These are phyloP conservation scores for Phalera bucephala DNA, from an alignment of 2,888 invertebrate species.

Conservation along the genomic window DNA sequence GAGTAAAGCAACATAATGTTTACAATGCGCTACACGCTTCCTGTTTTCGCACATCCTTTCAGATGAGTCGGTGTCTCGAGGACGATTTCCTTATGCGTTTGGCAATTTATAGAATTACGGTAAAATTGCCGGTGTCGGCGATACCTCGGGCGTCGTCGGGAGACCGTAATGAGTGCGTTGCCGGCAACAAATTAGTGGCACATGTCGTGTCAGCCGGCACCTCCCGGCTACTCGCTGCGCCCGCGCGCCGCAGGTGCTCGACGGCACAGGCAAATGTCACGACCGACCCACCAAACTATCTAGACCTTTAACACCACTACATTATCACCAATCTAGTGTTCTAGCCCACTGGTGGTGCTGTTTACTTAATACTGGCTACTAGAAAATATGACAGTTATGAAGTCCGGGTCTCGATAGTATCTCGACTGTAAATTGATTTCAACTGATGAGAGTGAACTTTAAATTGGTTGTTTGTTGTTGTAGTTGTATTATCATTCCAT, in stretches of 20 bases:
- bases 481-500: conserved; percentile 23
- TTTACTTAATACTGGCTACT: conserved; percentile 26
- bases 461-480: conserved; percentile 26
- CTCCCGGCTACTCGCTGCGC: conserved; percentile 51
- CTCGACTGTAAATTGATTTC: conserved; percentile 41
- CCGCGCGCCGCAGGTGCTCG: conserved; percentile 64
- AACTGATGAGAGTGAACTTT: conserved; percentile 34
- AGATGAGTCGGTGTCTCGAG: conserved; percentile 44
- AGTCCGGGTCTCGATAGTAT: conserved; percentile 34
- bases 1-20: no score
- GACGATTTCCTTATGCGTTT: conserved; percentile 59
- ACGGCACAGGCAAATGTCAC: conserved; percentile 60
- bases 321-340: conserved; percentile 5
- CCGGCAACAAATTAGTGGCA: conserved; percentile 76
- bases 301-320: not conserved
- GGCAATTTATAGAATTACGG: conserved; percentile 73
- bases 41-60: conserved; percentile 32
- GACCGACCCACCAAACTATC: conserved; percentile 19
- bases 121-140: conserved; percentile 66
- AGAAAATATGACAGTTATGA: conserved; percentile 42
- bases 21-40: conserved; percentile 8
- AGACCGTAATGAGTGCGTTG: conserved; percentile 70
- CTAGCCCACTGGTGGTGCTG: conserved; percentile 16
- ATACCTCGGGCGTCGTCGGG: conserved; percentile 73
- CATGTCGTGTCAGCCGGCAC: conserved; percentile 78